Evolutionary conservation across 2,113 vertebrate species (phyloP).

Genomic region (Pampusana beccarii): DNA sequence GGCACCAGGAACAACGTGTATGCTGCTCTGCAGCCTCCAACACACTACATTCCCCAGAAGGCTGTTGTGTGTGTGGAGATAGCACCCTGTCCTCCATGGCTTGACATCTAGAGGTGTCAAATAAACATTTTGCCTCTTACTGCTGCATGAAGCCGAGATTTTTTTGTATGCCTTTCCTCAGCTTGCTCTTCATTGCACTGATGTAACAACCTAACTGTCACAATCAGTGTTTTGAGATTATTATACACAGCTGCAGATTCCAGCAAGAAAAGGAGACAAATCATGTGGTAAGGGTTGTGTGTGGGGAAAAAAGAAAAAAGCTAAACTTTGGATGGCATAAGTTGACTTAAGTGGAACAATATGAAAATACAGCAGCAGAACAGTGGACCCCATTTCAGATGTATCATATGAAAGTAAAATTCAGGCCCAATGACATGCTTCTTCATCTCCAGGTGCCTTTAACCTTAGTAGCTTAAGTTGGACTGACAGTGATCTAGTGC

Average conservation of each 20-base stretch:
- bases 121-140: not conserved
- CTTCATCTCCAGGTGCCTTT: not conserved
- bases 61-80: not conserved
- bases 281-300: fast-evolving
- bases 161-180: not conserved
- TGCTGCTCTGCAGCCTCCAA: not conserved
- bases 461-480: not conserved
- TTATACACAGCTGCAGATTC: not conserved
- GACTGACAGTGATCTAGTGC: not conserved
- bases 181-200: not conserved
- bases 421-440: not conserved
- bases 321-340: not conserved
- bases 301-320: not conserved
- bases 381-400: not conserved
- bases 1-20: fast-evolving
- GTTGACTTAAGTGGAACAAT: not conserved
- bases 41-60: not conserved
- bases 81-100: not conserved
- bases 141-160: not conserved
- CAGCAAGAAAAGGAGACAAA: not conserved
- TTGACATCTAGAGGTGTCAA: not conserved
- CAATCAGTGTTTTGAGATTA: not conserved
- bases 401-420: not conserved
- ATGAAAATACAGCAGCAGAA: not conserved
- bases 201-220: not conserved